These are phyloP conservation scores for Hirtodrosophila alboralis DNA, from an alignment of 2,888 invertebrate genomes.

Conservation along the genomic window DNA sequence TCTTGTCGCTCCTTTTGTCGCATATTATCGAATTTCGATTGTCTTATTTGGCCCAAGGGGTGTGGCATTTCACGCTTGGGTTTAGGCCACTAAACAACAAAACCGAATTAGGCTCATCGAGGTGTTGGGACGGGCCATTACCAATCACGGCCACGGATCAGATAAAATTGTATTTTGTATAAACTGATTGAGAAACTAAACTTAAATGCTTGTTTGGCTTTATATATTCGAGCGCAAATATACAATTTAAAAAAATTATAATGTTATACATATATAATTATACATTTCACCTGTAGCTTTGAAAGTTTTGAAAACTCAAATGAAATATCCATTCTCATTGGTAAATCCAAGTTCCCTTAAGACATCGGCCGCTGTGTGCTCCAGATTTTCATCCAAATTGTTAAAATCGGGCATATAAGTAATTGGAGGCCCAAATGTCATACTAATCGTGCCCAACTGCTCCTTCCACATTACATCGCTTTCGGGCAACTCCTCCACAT, in stretches of 20 bases:
- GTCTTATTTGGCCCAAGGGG: conserved; percentile 57
- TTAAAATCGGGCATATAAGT: conserved; percentile 13
- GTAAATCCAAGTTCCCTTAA: background rate
- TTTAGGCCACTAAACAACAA: conserved; percentile 42
- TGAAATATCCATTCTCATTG: too few species aligned
- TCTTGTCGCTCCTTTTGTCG: conserved; percentile 39
- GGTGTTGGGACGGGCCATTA: conserved; percentile 9
- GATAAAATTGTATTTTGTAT: conserved; percentile 17
- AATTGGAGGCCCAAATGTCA: conserved; percentile 27
- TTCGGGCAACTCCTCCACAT: conserved; percentile 12
- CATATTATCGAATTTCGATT: conserved; percentile 79
- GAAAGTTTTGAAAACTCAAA: too few species aligned
- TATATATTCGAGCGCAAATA: too few species aligned
- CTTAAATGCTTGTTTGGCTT: too few species aligned
- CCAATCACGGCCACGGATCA: conserved; percentile 16
- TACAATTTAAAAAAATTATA: too few species aligned
- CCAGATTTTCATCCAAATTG: background rate
- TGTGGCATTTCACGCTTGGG: conserved; percentile 30
- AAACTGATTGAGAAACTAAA: conserved; percentile 9
- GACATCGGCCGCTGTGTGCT: conserved; percentile 13
- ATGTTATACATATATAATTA: too few species aligned
- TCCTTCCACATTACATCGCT: conserved; percentile 3
- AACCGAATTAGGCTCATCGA: conserved; percentile 41
- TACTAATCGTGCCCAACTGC: conserved; percentile 17
- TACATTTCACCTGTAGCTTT: too few species aligned